Percentiles rank a stretch among this genome's conserved stretches.
Conservation (phyloP, 2,113 vertebrate species). For the Eolophus roseicapilla region DNA sequence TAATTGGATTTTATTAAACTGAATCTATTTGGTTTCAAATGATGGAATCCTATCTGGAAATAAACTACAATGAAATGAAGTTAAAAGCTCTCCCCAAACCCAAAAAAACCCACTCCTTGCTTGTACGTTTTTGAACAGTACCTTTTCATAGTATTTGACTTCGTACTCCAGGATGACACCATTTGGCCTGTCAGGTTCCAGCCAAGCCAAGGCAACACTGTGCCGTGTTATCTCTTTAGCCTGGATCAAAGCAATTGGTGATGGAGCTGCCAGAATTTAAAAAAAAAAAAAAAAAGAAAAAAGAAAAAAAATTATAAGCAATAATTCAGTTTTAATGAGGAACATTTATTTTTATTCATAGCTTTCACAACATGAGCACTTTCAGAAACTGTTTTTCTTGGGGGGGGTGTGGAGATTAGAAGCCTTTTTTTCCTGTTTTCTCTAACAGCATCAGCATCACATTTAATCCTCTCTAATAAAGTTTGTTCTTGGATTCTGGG, state of each 20-base stretch:
- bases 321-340: background rate
- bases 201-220: conserved; percentile 92
- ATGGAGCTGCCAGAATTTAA: conserved; percentile 81
- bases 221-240: conserved; percentile 95
- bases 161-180: conserved; percentile 98
- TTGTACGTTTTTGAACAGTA: conserved; percentile 53
- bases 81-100: background rate
- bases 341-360: background rate
- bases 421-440: background rate
- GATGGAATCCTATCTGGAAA: background rate
- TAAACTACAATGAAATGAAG: background rate
- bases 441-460: background rate
- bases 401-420: accelerated
- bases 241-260: conserved; percentile 90
- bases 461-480: background rate
- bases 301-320: background rate
- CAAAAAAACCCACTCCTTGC: background rate
- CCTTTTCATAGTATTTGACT: conserved; percentile 99
- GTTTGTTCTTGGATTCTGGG: background rate
- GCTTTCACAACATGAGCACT: background rate
- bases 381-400: background rate
- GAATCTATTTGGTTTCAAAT: conserved; percentile 39
- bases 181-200: conserved; percentile 93
- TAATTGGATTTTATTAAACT: conserved; percentile 53
- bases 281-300: background rate